These are phyloP conservation scores for Cyanoliseus patagonus DNA, from an alignment of 2,113 vertebrate genomes.

Conservation along the genomic window DNA sequence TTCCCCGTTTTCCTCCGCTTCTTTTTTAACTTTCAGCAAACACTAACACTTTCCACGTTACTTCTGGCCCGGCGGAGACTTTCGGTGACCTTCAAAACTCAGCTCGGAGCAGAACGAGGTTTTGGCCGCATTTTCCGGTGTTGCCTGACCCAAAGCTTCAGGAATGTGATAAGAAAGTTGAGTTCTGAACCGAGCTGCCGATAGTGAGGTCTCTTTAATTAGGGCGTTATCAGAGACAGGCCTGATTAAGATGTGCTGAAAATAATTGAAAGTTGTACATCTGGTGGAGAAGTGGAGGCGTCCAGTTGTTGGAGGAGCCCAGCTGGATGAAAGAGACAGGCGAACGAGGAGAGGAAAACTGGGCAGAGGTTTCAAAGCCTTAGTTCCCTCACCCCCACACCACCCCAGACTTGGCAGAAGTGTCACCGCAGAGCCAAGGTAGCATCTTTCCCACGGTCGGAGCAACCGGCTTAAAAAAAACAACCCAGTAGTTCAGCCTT, in stretches of 20 bases:
- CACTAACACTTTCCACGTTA: constrained; percentile 45
- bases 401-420: constrained; percentile 52
- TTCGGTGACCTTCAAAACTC: constrained; percentile 73
- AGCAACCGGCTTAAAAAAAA: not conserved
- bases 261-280: constrained; percentile 67
- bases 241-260: constrained; percentile 73
- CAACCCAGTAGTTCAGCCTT: constrained; percentile 54
- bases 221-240: constrained; percentile 66
- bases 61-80: constrained; percentile 31
- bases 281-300: constrained; percentile 42
- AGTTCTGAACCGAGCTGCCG: constrained; percentile 41
- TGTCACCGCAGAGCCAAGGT: constrained; percentile 65
- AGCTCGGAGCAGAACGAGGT: constrained; percentile 40
- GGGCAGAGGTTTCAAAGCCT: constrained; percentile 43
- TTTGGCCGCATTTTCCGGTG: constrained; percentile 67
- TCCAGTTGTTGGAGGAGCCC: constrained; percentile 52
- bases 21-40: constrained; percentile 21
- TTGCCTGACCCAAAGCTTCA: constrained; percentile 63
- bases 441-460: constrained; percentile 77
- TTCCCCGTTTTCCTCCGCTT: not conserved
- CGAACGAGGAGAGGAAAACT: not conserved
- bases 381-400: constrained; percentile 33
- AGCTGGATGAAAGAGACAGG: not conserved
- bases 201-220: constrained; percentile 73
- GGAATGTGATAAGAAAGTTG: constrained; percentile 62